Base-by-base conservation (phyloP, 2,888 invertebrate species). In the Patella caerulea region DNA sequence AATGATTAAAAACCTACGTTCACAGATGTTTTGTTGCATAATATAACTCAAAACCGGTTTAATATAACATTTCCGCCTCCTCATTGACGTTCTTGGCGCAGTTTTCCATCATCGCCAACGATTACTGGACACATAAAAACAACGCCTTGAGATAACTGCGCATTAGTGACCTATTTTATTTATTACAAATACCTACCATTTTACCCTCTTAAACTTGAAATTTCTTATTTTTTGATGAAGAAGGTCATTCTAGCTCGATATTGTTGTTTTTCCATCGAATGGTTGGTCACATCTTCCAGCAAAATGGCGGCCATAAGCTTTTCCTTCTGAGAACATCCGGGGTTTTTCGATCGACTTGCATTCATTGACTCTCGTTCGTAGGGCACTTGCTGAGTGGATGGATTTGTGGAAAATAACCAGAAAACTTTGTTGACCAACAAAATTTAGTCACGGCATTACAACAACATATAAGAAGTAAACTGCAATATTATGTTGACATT, bases 271-370 rank as follows among this genome's bases (percentile, higher is more conserved):
- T 65, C 19, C 65, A 19, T 24, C 24, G 12, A 24, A 65, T 24
- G 19, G 65, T 65, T 65, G 65, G 24, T 65, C 19, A 65, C 65
- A 24, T 65, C 65, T 65, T 65, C 65, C 65, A 65, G 65, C 65
- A 65, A 65, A 65, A 65, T 65, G 65, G 65, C 65, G 65, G 65
- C 65, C 65, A 65, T 65, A 24, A 65, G 14, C 19, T 19, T 65
- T 24, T 65, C 24, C 65, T 24, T 24, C 24, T 24, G 19, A 24
- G 19, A 24, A 65, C 65, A 65, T 65, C 65, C 65, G 65, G 65
- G 65, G n/a, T 24, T 24, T 65, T 65, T 24, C 14, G 45, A 45
- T 45, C 45, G 45, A 45, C 45, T 45, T 45, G 45, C 45, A 45
- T 45, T 45, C 45, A 45, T 45, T 45, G 45, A 45, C 45, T 45